Evolutionary conservation across 2,888 invertebrate genomes (phyloP).

Genomic region (Eudemis profundana): DNA sequence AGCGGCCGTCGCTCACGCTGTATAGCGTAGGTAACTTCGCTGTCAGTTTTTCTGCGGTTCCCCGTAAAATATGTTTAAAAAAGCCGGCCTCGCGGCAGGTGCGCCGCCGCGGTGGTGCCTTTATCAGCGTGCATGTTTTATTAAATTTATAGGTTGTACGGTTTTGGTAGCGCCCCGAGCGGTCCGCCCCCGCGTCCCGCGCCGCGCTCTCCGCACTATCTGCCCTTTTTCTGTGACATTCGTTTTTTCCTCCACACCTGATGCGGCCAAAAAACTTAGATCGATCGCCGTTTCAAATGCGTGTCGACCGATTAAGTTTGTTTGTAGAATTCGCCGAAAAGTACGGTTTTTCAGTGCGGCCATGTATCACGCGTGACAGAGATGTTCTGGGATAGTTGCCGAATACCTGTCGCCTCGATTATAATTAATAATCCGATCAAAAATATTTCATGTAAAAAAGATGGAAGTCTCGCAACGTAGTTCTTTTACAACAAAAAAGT

Average conservation of each 20-base stretch:
- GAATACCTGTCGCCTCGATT: conserved; percentile 29
- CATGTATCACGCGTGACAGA: conserved; percentile 39
- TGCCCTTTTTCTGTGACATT: conserved; percentile 38
- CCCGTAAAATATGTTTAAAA: conserved; percentile 45
- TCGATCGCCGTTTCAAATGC: conserved; percentile 43
- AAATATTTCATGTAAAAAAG: no score
- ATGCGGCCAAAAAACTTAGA: conserved; percentile 38
- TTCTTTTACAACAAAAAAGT: no score
- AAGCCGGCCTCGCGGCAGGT: conserved; percentile 43
- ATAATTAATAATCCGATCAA: no score
- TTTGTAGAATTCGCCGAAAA: conserved; percentile 40
- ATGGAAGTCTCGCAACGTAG: no score
- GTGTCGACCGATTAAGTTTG: conserved; percentile 30
- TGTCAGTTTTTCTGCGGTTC: conserved; percentile 44
- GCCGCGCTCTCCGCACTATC: conserved; percentile 17
- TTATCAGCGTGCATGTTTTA: conserved; percentile 44
- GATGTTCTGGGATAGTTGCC: conserved; percentile 27
- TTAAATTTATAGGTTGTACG: conserved; percentile 45
- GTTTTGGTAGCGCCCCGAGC: conserved; percentile 44
- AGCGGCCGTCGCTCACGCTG: conserved; percentile 25
- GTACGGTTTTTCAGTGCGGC: conserved; percentile 30
- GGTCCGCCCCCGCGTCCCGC: conserved; percentile 21
- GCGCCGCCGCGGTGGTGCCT: conserved; percentile 38
- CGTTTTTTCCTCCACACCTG: conserved; percentile 33
- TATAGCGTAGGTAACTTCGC: conserved; percentile 36